Evolutionary conservation across 2,797 vertebrate species (phyloP), one percentile per base, ranked within the genome.

Genomic region (Dendrocincla fuliginosa): DNA sequence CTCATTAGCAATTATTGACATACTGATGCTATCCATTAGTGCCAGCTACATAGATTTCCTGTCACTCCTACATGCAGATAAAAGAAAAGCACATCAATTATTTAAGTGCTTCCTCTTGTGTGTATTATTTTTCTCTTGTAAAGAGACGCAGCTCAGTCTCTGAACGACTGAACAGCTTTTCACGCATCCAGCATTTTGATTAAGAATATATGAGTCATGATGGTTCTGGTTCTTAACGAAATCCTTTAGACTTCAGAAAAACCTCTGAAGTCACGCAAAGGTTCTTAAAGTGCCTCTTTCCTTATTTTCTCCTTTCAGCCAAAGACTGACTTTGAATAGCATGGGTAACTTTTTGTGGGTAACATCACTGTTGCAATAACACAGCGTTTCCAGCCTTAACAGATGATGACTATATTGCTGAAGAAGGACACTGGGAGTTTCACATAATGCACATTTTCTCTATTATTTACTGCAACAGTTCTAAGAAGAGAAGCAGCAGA

Each of bases 1-100:
- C 94, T 91, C 73, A 39, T 91, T 90, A 95, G 83, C 56, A 93
- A 86, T 88, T 97, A 96, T 91, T 93, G 95, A 93, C 87, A 81
- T 76, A 65, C 60, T n/a, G 83, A 84, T 83, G 65, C 71, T 90
- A 64, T 75, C 96, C 96, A 90, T 97, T 96, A 97, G 84, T 81
- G 71, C 71, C 85, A 92, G 85, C 80, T 94, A 90, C 94, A 97
- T 88, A 60, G 92, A 93, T 97, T 94, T 96, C 41, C 91, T 93
- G 90, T 65, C 84, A 91, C 88, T 92, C 61, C 64, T 67, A 56
- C 41, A 42, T 55, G 57, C 87, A 95, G 87, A 90, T 91, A 82
- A 94, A 95, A 95, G 90, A 80, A 95, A 90, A 92, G 39, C 47
- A 64, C 93, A 97, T 96, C 39, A 92, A 93, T 97, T 97, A 88